A percentile compares a stretch with the other conserved stretches of the same genome.
Evolutionary conservation across 2,113 vertebrate species (phyloP).

Genomic region (Empidonax alnorum): DNA sequence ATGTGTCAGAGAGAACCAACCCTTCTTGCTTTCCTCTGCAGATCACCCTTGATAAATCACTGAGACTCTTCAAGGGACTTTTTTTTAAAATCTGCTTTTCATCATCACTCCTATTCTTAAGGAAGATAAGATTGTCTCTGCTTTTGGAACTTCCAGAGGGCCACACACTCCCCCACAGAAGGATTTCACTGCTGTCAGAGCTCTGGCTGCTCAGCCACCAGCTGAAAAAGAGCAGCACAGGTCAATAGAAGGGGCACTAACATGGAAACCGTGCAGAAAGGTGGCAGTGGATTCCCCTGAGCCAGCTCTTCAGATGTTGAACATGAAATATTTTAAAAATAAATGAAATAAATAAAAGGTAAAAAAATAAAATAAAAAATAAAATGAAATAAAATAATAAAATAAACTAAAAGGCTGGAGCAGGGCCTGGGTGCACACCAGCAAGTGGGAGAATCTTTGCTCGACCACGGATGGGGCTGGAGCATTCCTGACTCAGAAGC

Average conservation of each 20-base stretch:
- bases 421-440: neutral
- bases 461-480: neutral
- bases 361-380: neutral
- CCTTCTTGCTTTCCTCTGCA: neutral
- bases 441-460: neutral
- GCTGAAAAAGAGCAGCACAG: neutral
- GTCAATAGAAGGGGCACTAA: neutral
- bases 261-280: rapidly evolving
- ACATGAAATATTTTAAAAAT: neutral
- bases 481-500: neutral
- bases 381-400: neutral
- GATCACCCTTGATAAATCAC: neutral
- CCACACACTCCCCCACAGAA: neutral
- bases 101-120: neutral
- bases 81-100: neutral
- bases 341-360: neutral
- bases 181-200: neutral
- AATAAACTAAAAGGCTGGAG: neutral
- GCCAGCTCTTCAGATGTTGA: neutral
- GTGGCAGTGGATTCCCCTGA: neutral
- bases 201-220: neutral
- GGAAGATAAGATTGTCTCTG: neutral
- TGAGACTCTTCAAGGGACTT: neutral
- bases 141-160: neutral
- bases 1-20: neutral